phyloP scores from a whole-genome alignment of 2,797 vertebrate species.

The Mormyrus proboscirostris region DNA sequence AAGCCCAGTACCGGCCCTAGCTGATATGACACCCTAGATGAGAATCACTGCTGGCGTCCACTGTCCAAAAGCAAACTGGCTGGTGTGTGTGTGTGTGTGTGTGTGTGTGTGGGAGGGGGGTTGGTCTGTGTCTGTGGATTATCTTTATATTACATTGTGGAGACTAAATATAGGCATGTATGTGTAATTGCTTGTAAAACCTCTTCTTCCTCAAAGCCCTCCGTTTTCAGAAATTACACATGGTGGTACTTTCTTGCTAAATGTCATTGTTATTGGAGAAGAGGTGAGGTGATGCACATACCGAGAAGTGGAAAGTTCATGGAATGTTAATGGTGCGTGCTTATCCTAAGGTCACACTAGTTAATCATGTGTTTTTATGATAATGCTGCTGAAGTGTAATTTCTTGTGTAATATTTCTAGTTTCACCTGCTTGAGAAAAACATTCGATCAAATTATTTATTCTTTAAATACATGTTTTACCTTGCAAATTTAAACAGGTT shows the following conservation, averaged over 20 bases:
- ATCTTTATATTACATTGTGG: background rate
- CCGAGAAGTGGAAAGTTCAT: background rate
- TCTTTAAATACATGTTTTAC: background rate
- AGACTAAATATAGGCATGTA: background rate
- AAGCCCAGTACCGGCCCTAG: no score
- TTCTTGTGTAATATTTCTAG: background rate
- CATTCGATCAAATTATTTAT: background rate
- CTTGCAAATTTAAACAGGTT: constrained; percentile 34
- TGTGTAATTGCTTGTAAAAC: background rate
- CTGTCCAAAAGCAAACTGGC: no score
- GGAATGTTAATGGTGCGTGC: background rate
- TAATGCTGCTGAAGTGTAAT: background rate
- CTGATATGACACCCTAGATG: no score
- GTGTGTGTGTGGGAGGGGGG: no score
- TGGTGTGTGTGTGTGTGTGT: no score
- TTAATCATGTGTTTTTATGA: background rate
- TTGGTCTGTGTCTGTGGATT: background rate
- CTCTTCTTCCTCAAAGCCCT: background rate
- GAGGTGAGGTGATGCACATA: background rate
- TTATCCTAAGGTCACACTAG: background rate
- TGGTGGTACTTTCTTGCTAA: background rate
- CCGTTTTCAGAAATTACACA: background rate
- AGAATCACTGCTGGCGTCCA: no score
- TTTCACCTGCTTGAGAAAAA: background rate
- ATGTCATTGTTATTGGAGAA: background rate